phyloP scores from a whole-genome alignment of 1,140 invertebrate genomes.

The Amphibalanus amphitrite region DNA sequence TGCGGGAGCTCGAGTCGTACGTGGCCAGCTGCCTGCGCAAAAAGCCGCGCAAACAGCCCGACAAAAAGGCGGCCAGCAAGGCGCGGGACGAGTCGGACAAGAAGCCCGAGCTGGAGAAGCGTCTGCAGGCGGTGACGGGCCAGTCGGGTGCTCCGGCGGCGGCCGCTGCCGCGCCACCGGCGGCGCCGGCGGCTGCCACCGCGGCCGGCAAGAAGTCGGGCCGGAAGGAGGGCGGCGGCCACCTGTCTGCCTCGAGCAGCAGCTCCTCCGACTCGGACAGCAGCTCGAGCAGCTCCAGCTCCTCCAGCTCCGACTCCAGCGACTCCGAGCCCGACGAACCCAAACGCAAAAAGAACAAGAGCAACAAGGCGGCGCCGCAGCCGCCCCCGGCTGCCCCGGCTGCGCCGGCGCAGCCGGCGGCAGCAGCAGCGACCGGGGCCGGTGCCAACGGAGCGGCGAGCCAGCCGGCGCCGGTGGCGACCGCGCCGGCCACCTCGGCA shows the following conservation, averaged over 20 bases:
- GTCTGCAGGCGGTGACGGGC: slow-evolving; percentile 77
- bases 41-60: slow-evolving; percentile 73
- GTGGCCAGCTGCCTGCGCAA: slow-evolving; percentile 95
- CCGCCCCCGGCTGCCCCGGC: no score
- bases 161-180: no score
- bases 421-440: no score
- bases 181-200: no score
- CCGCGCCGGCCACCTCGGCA: no score
- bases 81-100: slow-evolving; percentile 91
- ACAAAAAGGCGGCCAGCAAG: slow-evolving; percentile 43
- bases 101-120: slow-evolving; percentile 84
- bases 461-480: no score
- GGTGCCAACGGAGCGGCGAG: no score
- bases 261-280: slow-evolving; percentile 37
- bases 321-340: slow-evolving; percentile 43
- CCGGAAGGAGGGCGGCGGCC: slow-evolving; percentile 18
- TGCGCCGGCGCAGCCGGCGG: no score
- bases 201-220: slow-evolving; percentile 59
- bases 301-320: slow-evolving; percentile 35
- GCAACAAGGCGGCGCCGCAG: no score
- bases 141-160: slow-evolving; percentile 45
- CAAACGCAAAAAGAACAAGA: not conserved
- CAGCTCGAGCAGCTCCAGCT: slow-evolving; percentile 28
- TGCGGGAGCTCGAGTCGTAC: slow-evolving; percentile 92
- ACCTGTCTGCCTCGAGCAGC: slow-evolving; percentile 35